A percentile compares a stretch with the other conserved stretches of the same genome.
phyloP scores from a whole-genome alignment of 2,797 vertebrate genomes.

The Mormyrus hasselquistii region DNA sequence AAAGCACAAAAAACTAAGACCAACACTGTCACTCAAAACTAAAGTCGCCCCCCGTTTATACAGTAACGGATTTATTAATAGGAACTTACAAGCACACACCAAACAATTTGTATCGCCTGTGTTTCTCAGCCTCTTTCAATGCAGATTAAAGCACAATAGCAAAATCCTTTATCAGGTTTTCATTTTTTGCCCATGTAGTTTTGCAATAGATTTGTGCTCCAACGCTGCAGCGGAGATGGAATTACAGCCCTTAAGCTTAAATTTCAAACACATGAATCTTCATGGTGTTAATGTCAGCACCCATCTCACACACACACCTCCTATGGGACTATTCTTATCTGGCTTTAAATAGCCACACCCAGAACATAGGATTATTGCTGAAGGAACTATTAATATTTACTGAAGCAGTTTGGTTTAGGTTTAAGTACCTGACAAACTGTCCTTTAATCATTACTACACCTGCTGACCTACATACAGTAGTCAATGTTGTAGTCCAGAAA shows the following conservation, averaged over 20 bases:
- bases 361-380: neutral
- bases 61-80: conserved; percentile 58
- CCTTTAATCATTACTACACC: neutral
- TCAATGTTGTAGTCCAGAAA: neutral
- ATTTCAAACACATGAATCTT: conserved; percentile 60
- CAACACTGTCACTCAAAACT: conserved; percentile 35
- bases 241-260: conserved; percentile 61
- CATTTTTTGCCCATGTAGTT: conserved; percentile 33
- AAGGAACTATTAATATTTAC: conserved; percentile 3
- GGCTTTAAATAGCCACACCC: conserved; percentile 32
- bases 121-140: conserved; percentile 51
- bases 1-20: conserved; percentile 6
- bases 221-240: conserved; percentile 49
- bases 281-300: conserved; percentile 41
- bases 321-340: conserved; percentile 33
- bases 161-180: conserved; percentile 57
- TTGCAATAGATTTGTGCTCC: conserved; percentile 44
- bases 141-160: conserved; percentile 63
- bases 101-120: conserved; percentile 57
- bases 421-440: conserved; percentile 5
- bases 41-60: conserved; percentile 32
- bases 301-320: conserved; percentile 31
- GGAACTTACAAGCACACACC: conserved; percentile 53
- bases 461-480: neutral
- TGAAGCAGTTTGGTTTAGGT: neutral